Percentiles rank a stretch among this genome's conserved stretches.
phyloP scores from a whole-genome alignment of 2,888 invertebrate species.

The Nipponacmea schrenckii region DNA sequence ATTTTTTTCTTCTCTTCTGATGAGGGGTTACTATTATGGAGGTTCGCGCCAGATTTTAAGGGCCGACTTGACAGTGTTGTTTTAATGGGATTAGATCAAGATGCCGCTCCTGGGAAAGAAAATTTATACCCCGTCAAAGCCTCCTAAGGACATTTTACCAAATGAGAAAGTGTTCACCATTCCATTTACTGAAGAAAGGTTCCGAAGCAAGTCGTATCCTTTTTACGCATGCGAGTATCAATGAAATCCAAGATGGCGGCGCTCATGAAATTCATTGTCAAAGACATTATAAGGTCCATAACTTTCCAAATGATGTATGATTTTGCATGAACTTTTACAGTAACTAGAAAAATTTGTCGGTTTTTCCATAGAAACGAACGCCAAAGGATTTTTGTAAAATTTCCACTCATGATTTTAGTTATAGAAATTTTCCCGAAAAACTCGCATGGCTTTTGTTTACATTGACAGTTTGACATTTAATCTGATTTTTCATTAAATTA shows the following conservation, averaged over 20 bases:
- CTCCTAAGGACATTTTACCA: constrained; percentile 42
- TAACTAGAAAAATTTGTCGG: not conserved
- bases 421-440: constrained; percentile 1
- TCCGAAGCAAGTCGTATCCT: constrained; percentile 65
- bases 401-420: constrained; percentile 4
- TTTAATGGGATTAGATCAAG: constrained; percentile 39
- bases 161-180: constrained; percentile 59
- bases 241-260: constrained; percentile 63
- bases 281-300: not conserved
- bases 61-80: constrained; percentile 37
- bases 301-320: not conserved
- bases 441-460: constrained; percentile 34
- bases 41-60: constrained; percentile 65
- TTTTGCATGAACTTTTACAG: not conserved
- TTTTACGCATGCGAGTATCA: constrained; percentile 27
- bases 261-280: constrained; percentile 35
- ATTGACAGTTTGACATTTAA: constrained; percentile 42
- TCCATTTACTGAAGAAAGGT: constrained; percentile 63
- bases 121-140: constrained; percentile 50
- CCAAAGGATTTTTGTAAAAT: not conserved
- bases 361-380: not conserved
- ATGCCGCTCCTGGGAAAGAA: constrained; percentile 65
- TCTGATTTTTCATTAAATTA: not conserved
- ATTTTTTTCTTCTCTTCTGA: not conserved
- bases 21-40: constrained; percentile 30